Conservation (phyloP, 2,888 invertebrate species). For the Ornithoptera alexandrae region DNA sequence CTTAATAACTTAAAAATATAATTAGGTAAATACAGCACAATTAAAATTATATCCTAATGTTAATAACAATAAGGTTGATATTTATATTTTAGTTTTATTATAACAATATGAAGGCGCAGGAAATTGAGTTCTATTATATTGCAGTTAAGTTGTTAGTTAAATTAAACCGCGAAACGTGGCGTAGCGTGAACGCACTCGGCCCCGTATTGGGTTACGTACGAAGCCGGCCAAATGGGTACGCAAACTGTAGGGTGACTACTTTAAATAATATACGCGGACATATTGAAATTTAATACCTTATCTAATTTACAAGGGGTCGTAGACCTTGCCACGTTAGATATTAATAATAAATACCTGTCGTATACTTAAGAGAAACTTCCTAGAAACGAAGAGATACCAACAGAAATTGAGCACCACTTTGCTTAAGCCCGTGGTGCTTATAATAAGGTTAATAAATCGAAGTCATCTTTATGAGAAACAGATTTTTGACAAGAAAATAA, state of each 20-base stretch:
- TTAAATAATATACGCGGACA: neutral
- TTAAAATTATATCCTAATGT: neutral
- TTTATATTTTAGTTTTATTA: neutral
- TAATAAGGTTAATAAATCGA: too few species aligned
- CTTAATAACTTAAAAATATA: too few species aligned
- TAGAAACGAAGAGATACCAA: too few species aligned
- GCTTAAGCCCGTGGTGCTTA: too few species aligned
- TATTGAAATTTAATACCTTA: neutral
- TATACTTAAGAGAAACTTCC: too few species aligned
- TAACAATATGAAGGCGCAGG: neutral
- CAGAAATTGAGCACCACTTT: too few species aligned
- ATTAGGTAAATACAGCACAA: neutral
- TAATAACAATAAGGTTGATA: neutral
- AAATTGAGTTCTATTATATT: slow-evolving; percentile 2
- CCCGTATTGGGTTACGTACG: slow-evolving; percentile 56
- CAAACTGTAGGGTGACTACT: slow-evolving; percentile 44
- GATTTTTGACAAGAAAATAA: too few species aligned
- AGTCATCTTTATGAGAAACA: too few species aligned
- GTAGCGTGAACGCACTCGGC: slow-evolving; percentile 27
- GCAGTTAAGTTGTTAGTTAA: slow-evolving; percentile 14
- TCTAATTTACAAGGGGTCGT: too few species aligned
- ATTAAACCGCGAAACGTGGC: neutral
- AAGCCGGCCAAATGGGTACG: slow-evolving; percentile 68
- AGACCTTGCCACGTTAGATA: too few species aligned
- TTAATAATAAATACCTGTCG: too few species aligned